A percentile compares a stretch with the other conserved stretches of the same genome.
phyloP scores from a whole-genome alignment of 1,140 invertebrate genomes.

The Drosophila orena region DNA sequence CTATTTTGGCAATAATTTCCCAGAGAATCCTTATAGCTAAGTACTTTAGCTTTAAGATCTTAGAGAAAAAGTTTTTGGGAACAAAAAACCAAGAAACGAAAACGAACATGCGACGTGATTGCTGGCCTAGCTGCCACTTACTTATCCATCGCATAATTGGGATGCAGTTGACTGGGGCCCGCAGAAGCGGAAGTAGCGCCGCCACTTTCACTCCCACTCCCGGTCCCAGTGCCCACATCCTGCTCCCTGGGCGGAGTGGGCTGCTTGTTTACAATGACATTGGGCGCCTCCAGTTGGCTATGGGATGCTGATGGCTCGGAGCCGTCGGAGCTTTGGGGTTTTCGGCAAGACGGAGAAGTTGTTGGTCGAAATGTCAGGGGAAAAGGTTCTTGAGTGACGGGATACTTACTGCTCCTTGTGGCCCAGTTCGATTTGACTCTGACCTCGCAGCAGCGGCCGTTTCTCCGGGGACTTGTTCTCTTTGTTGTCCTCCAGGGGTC shows the following conservation, averaged over 20 bases:
- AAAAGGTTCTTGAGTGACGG: conserved; percentile 9
- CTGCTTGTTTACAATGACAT: conserved; percentile 80
- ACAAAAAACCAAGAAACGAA: conserved; percentile 17
- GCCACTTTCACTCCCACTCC: neutral
- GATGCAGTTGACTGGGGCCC: conserved; percentile 58
- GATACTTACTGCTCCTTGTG: conserved; percentile 79
- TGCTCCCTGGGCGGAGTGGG: conserved; percentile 70
- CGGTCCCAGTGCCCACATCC: conserved; percentile 18
- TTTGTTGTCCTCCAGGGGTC: conserved; percentile 67
- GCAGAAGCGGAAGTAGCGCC: conserved; percentile 23
- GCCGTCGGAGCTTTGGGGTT: conserved; percentile 45
- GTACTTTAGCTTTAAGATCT: neutral
- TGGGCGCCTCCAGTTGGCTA: conserved; percentile 51
- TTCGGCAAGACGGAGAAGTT: conserved; percentile 26
- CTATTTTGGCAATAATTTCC: neutral
- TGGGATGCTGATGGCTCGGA: conserved; percentile 34
- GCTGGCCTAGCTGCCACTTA: conserved; percentile 56
- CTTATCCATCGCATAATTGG: conserved; percentile 74
- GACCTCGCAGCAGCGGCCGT: conserved; percentile 60
- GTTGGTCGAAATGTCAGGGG: conserved; percentile 17
- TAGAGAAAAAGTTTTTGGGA: neutral
- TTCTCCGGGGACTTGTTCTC: conserved; percentile 74
- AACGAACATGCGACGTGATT: conserved; percentile 47
- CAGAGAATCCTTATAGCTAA: neutral
- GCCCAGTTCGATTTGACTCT: conserved; percentile 74